Evolutionary conservation across 2,797 vertebrate species (phyloP).

Genomic region (Platyrinchus mystaceus): DNA sequence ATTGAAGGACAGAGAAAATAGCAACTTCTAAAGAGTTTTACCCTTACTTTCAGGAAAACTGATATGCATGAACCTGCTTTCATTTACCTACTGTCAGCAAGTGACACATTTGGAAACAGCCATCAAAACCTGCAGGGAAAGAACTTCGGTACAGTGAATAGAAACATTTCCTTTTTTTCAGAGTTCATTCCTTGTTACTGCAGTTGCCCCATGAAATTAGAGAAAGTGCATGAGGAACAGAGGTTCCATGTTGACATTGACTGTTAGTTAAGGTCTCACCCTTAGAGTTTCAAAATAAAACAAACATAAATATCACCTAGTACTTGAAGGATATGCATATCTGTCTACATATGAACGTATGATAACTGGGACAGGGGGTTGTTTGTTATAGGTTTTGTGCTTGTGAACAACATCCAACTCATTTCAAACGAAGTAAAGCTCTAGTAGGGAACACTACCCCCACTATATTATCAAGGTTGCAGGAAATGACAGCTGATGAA

Average conservation of each 20-base stretch:
- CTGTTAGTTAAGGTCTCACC: background rate
- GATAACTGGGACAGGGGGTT: background rate
- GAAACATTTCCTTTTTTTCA: background rate
- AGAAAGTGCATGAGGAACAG: background rate
- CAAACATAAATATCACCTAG: background rate
- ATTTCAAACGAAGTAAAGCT: background rate
- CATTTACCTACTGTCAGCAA: background rate
- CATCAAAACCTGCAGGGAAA: background rate
- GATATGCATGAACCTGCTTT: background rate
- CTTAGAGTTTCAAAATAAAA: background rate
- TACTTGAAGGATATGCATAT: background rate
- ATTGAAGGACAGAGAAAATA: background rate
- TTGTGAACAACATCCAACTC: background rate
- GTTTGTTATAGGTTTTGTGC: background rate
- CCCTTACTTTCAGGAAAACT: background rate
- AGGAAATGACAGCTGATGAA: conserved; percentile 4
- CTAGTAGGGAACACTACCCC: background rate
- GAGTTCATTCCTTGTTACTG: background rate
- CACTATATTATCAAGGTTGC: background rate
- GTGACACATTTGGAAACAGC: background rate
- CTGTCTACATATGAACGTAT: background rate
- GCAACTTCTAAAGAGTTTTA: background rate
- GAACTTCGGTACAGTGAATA: background rate
- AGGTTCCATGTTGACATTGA: background rate
- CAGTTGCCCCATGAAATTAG: background rate